Percentiles rank a stretch among this genome's conserved stretches.
These are phyloP conservation scores for Drosophila tsacasi DNA, from an alignment of 1,140 invertebrate genomes.

Conservation along the genomic window DNA sequence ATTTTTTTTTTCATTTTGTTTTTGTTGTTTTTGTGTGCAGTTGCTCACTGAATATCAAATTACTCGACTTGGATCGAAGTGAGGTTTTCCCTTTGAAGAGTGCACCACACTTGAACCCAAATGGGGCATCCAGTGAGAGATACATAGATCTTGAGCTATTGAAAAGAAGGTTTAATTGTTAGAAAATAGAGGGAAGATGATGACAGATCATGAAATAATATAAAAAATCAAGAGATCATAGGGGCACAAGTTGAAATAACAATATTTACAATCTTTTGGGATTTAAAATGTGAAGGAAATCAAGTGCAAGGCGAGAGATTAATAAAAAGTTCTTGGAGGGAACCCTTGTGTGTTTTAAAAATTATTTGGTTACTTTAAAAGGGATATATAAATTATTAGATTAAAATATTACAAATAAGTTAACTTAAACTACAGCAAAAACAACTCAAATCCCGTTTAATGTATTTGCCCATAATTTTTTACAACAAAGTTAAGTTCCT, in stretches of 20 bases:
- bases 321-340: too few species aligned
- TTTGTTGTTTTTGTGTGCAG: slow-evolving; percentile 38
- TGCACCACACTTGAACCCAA: slow-evolving; percentile 42
- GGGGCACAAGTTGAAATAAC: too few species aligned
- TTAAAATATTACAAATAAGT: too few species aligned
- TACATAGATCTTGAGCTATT: slow-evolving; percentile 5
- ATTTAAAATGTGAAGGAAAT: background rate
- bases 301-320: too few species aligned
- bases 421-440: background rate
- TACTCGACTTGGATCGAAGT: slow-evolving; percentile 48
- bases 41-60: slow-evolving; percentile 79
- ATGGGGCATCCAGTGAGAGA: background rate
- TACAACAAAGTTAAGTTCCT: background rate
- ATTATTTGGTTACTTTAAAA: too few species aligned
- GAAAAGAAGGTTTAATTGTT: slow-evolving; percentile 3
- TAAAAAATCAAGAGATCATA: background rate
- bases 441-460: background rate
- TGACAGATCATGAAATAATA: background rate
- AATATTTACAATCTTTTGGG: background rate
- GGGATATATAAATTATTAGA: too few species aligned
- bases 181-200: background rate
- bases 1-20: background rate
- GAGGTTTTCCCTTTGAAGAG: slow-evolving; percentile 31
- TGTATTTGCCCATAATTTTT: background rate
- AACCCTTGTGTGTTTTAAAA: too few species aligned